These are phyloP conservation scores for Prosopocoilus inquinatus DNA, from an alignment of 2,888 invertebrate genomes.

Conservation along the genomic window DNA sequence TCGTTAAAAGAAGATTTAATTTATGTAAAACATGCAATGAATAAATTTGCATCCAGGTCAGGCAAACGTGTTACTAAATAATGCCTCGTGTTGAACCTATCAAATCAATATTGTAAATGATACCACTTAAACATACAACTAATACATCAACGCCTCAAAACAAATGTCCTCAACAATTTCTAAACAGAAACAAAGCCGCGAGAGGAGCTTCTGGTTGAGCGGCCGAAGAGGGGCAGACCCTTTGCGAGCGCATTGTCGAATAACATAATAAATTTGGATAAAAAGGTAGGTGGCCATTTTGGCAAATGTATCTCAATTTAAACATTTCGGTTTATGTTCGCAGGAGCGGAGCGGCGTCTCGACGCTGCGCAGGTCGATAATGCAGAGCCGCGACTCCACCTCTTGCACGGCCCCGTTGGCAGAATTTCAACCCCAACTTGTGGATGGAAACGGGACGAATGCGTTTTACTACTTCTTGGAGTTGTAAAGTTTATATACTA, in stretches of 20 bases:
- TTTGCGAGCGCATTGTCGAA: neutral
- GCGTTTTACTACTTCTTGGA: neutral
- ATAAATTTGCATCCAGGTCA: too few species aligned
- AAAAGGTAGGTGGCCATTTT: conserved; percentile 20
- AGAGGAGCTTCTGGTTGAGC: neutral
- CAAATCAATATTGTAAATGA: too few species aligned
- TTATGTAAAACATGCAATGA: too few species aligned
- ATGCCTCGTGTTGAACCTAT: too few species aligned
- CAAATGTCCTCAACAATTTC: too few species aligned
- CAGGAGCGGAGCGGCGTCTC: conserved; percentile 17
- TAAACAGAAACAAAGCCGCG: too few species aligned
- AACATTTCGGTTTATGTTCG: conserved; percentile 6
- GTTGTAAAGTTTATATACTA: conserved; percentile 1
- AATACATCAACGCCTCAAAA: too few species aligned
- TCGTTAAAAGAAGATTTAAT: too few species aligned
- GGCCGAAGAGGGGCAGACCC: neutral
- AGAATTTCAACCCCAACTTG: conserved; percentile 10
- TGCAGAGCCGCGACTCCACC: conserved; percentile 43
- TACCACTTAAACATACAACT: too few species aligned
- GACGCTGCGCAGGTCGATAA: conserved; percentile 46
- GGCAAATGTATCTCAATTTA: conserved; percentile 22
- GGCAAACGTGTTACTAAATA: too few species aligned
- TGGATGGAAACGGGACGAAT: neutral
- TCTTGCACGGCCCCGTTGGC: conserved; percentile 32
- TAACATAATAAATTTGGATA: conserved; percentile 11